Evolutionary conservation across 2,797 vertebrate species (phyloP), one percentile per base, ranked within the genome.

Genomic region (Toxotes lorentzi): DNA sequence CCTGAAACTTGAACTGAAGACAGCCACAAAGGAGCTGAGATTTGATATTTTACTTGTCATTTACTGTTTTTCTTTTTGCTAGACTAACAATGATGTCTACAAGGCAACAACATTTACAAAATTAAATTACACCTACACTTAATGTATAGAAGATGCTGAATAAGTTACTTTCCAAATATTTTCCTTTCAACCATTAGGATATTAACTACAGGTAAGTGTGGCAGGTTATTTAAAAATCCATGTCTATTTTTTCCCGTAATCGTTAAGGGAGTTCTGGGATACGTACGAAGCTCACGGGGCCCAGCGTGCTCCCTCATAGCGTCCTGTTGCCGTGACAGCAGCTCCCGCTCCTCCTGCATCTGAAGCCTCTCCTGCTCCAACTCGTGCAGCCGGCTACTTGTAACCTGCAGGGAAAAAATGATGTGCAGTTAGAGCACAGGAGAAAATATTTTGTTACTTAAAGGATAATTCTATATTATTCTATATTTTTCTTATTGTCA

Each of bases 271-370:
- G 54, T 23, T 59, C 6, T 59, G 50, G 17, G 69, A 94, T 95
- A 98, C 98, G 5, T 98, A 99, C 98, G 94, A 45, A 97, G 96
- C 89, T 99, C 98, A 2, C 94, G 90, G 0, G 97, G 94, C 38
- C 96, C 95, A 0, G 96, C 97, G 11, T 94, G 87, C 60, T 96
- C 97, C 88, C 88, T 96, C 96, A 99, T 96, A 63, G 97, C 97
- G 0, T 97, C 95, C 88, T 97, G 97, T 93, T 99, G 97, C 43
- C 97, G 95, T 85, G 92, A 94, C 82, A 99, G 86, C 83, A 99
- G 89, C 83, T 97, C 96, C 12, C 95, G 95, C 81, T 99, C 97
- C 76, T 97, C 95, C 73, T 93, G 96, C 75, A 98, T 93, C 82
- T 97, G 96, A 80, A 95, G 93, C 60, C 95, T 94, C 75, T 99